Conservation (phyloP, 2,113 vertebrate species). For the Daboia siamensis region DNA sequence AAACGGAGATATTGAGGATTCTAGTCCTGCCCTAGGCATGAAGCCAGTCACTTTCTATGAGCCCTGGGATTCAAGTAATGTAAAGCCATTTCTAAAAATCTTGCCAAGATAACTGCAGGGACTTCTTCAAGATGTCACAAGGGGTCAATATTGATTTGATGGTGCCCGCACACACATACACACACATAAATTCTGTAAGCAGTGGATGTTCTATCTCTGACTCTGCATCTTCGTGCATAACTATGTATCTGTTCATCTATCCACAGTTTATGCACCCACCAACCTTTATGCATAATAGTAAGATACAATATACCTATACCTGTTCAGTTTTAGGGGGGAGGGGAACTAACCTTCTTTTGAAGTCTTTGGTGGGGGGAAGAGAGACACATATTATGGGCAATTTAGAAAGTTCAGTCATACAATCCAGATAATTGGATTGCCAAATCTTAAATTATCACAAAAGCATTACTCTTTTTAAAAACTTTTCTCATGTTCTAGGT, state of each 20-base stretch:
- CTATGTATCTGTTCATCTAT: neutral
- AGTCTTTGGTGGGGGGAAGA: neutral
- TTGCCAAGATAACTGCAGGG: neutral
- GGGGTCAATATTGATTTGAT: neutral
- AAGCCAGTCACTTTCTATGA: neutral
- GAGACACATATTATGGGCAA: neutral
- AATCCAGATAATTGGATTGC: neutral
- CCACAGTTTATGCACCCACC: neutral
- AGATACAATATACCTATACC: neutral
- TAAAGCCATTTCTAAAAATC: neutral
- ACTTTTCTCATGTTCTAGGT: slow-evolving; percentile 49
- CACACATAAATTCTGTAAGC: neutral
- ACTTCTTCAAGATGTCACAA: neutral
- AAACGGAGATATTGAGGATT: neutral
- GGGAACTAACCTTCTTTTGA: neutral
- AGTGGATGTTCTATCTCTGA: neutral
- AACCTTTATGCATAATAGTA: neutral
- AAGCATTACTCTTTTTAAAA: slow-evolving; percentile 40
- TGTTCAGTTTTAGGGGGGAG: neutral
- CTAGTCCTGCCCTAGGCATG: neutral
- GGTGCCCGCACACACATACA: neutral
- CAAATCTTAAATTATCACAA: slow-evolving; percentile 17
- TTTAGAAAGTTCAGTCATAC: neutral
- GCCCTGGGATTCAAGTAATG: neutral
- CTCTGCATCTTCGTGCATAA: neutral